Conservation (phyloP, 2,888 invertebrate genomes). For the Quadroppia sp. region DNA sequence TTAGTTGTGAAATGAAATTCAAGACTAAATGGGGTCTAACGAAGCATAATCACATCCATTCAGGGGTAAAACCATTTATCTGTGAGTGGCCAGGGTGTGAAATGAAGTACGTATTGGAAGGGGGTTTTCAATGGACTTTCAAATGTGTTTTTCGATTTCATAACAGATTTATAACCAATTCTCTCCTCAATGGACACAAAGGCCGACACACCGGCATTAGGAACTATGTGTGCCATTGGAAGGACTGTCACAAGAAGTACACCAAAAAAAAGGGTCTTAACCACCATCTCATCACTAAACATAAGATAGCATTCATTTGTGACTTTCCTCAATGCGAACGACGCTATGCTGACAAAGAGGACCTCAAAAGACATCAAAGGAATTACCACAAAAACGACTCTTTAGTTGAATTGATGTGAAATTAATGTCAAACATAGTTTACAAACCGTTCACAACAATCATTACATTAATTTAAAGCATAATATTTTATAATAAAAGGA, state of each 20-base stretch:
- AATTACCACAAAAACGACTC: constrained; percentile 11
- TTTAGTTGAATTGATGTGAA: no score
- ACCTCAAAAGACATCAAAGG: neutral
- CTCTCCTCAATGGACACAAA: neutral
- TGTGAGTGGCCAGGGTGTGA: constrained; percentile 28
- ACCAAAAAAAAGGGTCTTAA: neutral
- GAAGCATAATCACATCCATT: neutral
- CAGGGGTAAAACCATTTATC: neutral
- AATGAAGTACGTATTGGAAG: neutral
- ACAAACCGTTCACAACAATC: neutral
- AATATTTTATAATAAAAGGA: neutral
- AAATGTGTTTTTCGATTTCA: no score
- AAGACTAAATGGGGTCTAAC: neutral
- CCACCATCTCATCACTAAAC: neutral
- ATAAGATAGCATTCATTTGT: neutral
- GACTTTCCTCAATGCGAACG: neutral
- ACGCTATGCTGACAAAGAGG: neutral
- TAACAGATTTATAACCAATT: no score
- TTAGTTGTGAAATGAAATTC: neutral
- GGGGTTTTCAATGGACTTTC: no score
- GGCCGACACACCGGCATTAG: neutral
- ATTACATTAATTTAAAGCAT: neutral
- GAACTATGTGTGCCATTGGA: neutral
- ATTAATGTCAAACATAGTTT: neutral
- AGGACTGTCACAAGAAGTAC: neutral